Evolutionary conservation across 2,888 invertebrate genomes (phyloP), one percentile per base, ranked within the genome.

Genomic region (Morpho achilles): DNA sequence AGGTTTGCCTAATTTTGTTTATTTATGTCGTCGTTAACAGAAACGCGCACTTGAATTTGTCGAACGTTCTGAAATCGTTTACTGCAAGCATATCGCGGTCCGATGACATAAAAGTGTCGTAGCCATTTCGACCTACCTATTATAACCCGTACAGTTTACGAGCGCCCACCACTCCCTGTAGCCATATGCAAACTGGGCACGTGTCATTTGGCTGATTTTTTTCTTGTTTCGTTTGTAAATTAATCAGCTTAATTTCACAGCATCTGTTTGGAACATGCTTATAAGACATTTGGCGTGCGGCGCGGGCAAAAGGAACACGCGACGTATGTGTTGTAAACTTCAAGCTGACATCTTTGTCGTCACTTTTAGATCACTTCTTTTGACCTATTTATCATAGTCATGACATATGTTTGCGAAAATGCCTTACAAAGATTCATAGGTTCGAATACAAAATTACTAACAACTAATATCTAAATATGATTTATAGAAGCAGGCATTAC

Each of bases 81-180:
- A 56, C 56, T 56, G 56, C 67, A 66, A 69, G 67, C 61, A 67
- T 65, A 65, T 67, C 66, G 65, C 56, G 62, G 67, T 65, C 65
- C 70, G 84, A 83, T 83, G 81, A 79, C 83, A 78, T 82, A 83
- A 80, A 84, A 84, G 78, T 82, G 81, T 74, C 73, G 61, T 66
- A 66, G 61, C 56, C 61, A 67, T 63, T 67, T 63, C 67, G 68
- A 67, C 67, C 72, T 72, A 67, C 67, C 72, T 72, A 72, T 72
- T 72, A 71, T 71, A 70, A 69, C 66, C 70, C 73, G 69, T 63
- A 69, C 69, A 64, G 59, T 70, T 71, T 71, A 67, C 55, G 69
- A 64, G 58, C 60, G 60, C 45, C 53, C 54, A 61, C 57, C 58
- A 61, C 56, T 68, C 61, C 67, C 72, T 66, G 67, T 72, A 73